Evolutionary conservation across 2,113 vertebrate species (phyloP), one percentile per base, ranked within the genome.

Genomic region (Murina feae): DNA sequence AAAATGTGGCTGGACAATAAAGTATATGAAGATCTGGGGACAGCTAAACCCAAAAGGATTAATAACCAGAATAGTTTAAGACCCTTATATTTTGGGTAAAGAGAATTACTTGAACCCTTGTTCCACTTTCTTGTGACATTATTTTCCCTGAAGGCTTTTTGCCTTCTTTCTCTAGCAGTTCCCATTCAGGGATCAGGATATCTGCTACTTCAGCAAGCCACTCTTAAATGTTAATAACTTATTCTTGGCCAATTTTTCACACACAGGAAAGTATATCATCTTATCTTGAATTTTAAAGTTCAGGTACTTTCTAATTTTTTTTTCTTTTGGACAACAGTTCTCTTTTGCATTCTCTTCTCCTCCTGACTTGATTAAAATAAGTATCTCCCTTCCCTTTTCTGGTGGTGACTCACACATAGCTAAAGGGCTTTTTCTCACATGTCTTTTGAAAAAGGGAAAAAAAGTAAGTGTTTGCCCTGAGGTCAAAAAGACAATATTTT

Each of bases 221-320:
- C 28, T 49, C 51, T 91, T 86, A 96, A 96, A 95, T 95, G 84
- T 91, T 97, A 95, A 94, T 91, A 92, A 89, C 47, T 86, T 90
- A 86, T 49, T 94, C 63, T 84, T 91, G 35, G 76, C 44, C 86
- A 86, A 32, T 84, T 94, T 96, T 95, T 89, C 65, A 83, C 89
- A 94, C 20, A 6, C 55, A 93, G 32, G 14, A 86, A 94, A 87
- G 23, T 68, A 55, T 78, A 75, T 96, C 76, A 85, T 90, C 21
- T 75, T 74, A 78, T 71, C 47, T 93, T 96, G 58, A 93, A 28
- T 96, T 96, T 96, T 93, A 97, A 95, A 96, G 85, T 93, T 96
- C 60, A 95, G 30, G 39, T 95, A 51, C 68, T 90, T 66, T 47
- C 44, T 49, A 49, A 51, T 68, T 60, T 47, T 65, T 58, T 69